phyloP scores from a whole-genome alignment of 92 coral and sea anemone genomes.

The Parazoanthus darwini region DNA sequence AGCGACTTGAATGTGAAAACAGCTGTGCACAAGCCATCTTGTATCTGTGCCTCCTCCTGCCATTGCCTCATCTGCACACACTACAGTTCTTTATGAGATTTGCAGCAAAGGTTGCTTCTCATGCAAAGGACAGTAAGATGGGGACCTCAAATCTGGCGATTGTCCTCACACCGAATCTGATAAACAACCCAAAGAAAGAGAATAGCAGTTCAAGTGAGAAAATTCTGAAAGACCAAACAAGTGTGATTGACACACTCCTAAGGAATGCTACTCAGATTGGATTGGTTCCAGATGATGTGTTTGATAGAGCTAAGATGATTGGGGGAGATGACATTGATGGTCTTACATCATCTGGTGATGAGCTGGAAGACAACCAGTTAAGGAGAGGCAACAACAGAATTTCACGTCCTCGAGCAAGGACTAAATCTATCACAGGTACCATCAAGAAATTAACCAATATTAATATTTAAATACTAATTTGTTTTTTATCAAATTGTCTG shows the following conservation, averaged over 20 bases:
- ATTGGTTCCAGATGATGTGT: slow-evolving; percentile 78
- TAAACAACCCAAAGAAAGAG: slow-evolving; percentile 78
- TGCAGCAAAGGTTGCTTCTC: slow-evolving; percentile 83
- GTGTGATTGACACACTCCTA: slow-evolving; percentile 74
- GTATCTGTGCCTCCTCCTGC: slow-evolving; percentile 81
- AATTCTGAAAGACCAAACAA: slow-evolving; percentile 86
- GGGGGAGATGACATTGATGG: slow-evolving; percentile 75
- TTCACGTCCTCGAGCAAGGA: slow-evolving; percentile 78
- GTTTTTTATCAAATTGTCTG: neutral
- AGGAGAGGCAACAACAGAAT: slow-evolving; percentile 52
- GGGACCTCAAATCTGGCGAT: slow-evolving; percentile 91
- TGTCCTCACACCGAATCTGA: slow-evolving; percentile 92
- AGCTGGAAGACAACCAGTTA: slow-evolving; percentile 71
- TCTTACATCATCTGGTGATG: slow-evolving; percentile 95
- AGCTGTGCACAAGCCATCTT: slow-evolving; percentile 72
- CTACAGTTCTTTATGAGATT: slow-evolving; percentile 85
- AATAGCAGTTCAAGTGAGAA: slow-evolving; percentile 78
- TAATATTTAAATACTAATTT: neutral
- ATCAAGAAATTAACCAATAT: neutral
- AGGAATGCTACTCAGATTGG: slow-evolving; percentile 90
- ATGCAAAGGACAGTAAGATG: slow-evolving; percentile 89
- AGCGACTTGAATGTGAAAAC: slow-evolving; percentile 70
- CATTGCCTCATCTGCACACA: slow-evolving; percentile 79
- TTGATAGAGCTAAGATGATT: slow-evolving; percentile 80
- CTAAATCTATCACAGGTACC: slow-evolving; percentile 88